Base-by-base conservation (phyloP, 2,113 vertebrate species). In the Indicator indicator region DNA sequence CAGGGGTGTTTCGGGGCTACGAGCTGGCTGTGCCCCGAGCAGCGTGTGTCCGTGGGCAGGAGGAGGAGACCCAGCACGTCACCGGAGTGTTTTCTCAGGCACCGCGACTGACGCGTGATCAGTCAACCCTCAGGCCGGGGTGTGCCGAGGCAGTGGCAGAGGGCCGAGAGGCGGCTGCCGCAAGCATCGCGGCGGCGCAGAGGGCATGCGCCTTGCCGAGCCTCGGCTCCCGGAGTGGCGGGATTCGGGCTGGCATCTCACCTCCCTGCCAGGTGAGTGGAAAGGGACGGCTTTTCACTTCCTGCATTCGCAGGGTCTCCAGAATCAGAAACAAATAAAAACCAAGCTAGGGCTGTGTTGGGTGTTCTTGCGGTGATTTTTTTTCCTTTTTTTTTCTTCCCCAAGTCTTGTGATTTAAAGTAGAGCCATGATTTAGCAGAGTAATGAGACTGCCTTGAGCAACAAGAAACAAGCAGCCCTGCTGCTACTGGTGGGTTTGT, bases 211-310 rank as follows among this genome's bases (percentile, higher is more conserved):
- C 58, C 44, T 13, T 2, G 3, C n/a, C 1, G 1, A 84, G 59
- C 67, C n/a, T 19, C 12, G 0, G 73, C 33, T 72, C 59, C 42
- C 0, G 4, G 62, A 33, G 40, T 21, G 3, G 3, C 0, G 11
- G 33, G 70, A 58, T 23, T 9, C 0, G 0, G 55, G 36, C 13
- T 24, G 69, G 63, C 44, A 56, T 11, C 65, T 42, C 26, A 0
- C 48, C 60, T 59, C 21, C 46, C 54, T 9, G 63, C 33, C 79
- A 36, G 59, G 42, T 24, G 38, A 75, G 36, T 2, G 2, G 48
- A 42, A 85, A 59, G 17, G 26, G n/a, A 30, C 0, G 0, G 33
- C 24, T 42, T 2, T 0, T 8, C 16, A 52, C 52, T 12, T 6
- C 52, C 18, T 5, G n/a, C 15, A 2, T 48, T 44, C 11, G 0